Conservation (phyloP, 2,888 invertebrate species). For the Gasteruption jaculator region DNA sequence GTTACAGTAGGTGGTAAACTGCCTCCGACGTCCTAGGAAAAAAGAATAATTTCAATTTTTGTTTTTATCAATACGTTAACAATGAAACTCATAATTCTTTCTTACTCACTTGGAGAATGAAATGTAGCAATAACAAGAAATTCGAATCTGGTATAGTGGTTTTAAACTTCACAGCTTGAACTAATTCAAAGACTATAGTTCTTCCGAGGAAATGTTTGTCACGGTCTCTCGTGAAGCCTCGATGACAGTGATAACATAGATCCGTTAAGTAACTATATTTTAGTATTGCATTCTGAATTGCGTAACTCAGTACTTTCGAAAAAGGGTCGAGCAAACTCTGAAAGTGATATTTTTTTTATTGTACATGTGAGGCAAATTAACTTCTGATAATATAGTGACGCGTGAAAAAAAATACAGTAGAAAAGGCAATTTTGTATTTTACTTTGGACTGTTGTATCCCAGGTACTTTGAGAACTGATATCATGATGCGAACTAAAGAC, state of each 20-base stretch:
- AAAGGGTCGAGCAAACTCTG: constrained; percentile 89
- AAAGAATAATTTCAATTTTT: constrained; percentile 6
- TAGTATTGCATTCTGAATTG: constrained; percentile 84
- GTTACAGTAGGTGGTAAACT: constrained; percentile 74
- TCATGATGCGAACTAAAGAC: constrained; percentile 71
- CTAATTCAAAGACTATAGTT: constrained; percentile 88
- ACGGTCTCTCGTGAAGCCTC: constrained; percentile 84
- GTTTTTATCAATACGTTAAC: too few species aligned
- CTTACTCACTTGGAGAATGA: constrained; percentile 72
- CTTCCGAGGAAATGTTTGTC: constrained; percentile 91
- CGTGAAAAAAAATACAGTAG: neutral
- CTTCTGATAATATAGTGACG: neutral
- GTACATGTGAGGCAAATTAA: neutral
- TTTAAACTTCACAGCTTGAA: constrained; percentile 95
- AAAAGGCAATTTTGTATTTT: constrained; percentile 17
- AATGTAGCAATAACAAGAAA: constrained; percentile 83
- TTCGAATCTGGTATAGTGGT: constrained; percentile 92
- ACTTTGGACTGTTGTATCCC: constrained; percentile 78
- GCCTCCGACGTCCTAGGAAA: constrained; percentile 76
- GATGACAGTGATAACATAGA: constrained; percentile 83
- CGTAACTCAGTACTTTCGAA: constrained; percentile 88
- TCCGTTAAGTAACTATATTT: constrained; percentile 78
- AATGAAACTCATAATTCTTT: too few species aligned
- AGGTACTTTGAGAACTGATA: constrained; percentile 78
- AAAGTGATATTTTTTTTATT: constrained; percentile 24